Percentiles rank a stretch among this genome's conserved stretches.
These are phyloP conservation scores for Selenia dentaria DNA, from an alignment of 2,888 invertebrate genomes.

Conservation along the genomic window DNA sequence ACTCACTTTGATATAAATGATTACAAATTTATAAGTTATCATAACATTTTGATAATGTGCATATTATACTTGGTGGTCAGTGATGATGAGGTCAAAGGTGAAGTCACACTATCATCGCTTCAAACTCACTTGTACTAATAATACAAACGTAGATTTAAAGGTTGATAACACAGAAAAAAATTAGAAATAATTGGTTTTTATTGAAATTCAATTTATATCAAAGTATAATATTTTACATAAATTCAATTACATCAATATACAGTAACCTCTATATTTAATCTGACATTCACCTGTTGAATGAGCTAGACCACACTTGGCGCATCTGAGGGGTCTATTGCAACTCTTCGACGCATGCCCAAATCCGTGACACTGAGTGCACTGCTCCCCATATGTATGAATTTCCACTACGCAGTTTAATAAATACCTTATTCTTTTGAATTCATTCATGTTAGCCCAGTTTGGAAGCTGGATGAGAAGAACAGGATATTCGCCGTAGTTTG, in stretches of 20 bases:
- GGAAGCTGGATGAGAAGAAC: slow-evolving; percentile 1
- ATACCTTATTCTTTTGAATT: slow-evolving; percentile 3
- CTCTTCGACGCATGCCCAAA: slow-evolving; percentile 1
- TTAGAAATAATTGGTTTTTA: too few relatives aligned
- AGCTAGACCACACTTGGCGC: not conserved
- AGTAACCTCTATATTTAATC: not conserved
- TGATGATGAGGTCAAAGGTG: too few relatives aligned
- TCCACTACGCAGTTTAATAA: slow-evolving; percentile 1
- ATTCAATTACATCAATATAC: not conserved
- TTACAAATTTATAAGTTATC: too few relatives aligned
- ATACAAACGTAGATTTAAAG: too few relatives aligned
- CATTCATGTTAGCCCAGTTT: not conserved
- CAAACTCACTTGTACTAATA: too few relatives aligned
- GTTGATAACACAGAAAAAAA: too few relatives aligned
- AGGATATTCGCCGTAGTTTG: not conserved
- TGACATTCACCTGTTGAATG: not conserved
- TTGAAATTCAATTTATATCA: too few relatives aligned
- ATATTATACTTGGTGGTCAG: too few relatives aligned
- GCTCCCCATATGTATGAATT: not conserved
- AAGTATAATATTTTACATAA: too few relatives aligned
- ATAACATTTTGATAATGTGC: too few relatives aligned
- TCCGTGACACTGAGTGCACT: not conserved
- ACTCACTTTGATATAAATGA: too few relatives aligned
- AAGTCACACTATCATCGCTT: too few relatives aligned
- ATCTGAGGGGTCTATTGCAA: not conserved